Conservation (phyloP, 2,113 vertebrate species). For the Rhynchopsitta pachyrhyncha region DNA sequence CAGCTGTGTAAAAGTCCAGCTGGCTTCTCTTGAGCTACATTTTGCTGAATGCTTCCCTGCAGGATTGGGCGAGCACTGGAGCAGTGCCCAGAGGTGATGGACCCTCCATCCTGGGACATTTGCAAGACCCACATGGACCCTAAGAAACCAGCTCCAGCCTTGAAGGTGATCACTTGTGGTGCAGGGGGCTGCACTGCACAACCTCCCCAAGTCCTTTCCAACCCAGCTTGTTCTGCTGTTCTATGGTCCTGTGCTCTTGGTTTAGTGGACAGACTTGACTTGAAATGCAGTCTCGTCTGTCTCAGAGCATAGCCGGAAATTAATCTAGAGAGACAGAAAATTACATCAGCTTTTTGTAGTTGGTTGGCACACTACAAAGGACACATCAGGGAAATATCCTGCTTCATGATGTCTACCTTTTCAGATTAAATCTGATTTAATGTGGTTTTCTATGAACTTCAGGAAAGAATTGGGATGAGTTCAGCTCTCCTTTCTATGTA, state of each 20-base stretch:
- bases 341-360: background rate
- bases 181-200: background rate
- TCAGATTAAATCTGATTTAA: background rate
- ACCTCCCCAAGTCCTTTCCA: background rate
- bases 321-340: background rate
- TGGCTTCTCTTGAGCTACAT: background rate
- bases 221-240: background rate
- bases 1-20: background rate
- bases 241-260: rapidly evolving
- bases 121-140: background rate
- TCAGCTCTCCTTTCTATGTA: background rate
- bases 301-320: background rate
- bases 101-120: background rate
- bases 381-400: background rate
- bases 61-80: background rate
- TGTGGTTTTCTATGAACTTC: background rate
- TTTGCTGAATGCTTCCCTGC: background rate
- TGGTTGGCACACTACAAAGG: background rate
- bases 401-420: background rate
- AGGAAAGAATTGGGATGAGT: background rate
- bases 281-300: background rate
- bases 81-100: background rate
- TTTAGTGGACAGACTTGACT: background rate
- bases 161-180: background rate
- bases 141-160: background rate